phyloP scores from a whole-genome alignment of 2,797 vertebrate species.

The Amblyopsis hoosieri region DNA sequence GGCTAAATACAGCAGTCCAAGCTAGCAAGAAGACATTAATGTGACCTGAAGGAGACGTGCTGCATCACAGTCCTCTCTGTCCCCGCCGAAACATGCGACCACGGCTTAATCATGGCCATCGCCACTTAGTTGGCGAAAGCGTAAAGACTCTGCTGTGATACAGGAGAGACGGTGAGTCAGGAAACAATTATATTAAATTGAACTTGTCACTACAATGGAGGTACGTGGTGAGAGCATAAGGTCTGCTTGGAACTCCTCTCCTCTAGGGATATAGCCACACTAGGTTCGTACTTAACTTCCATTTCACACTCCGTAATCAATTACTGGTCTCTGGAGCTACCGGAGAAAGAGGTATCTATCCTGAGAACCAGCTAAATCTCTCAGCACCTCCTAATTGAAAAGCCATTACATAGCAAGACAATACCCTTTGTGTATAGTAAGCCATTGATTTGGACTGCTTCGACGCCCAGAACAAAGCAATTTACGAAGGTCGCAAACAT shows the following conservation, averaged over 20 bases:
- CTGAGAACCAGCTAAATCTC: conserved; percentile 66
- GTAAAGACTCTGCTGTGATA: conserved; percentile 24
- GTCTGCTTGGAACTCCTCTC: conserved; percentile 36
- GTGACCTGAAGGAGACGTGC: conserved; percentile 52
- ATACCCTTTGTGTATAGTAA: conserved; percentile 71
- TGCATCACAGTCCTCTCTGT: conserved; percentile 44
- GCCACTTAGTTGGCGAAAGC: background rate
- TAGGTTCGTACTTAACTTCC: conserved; percentile 58
- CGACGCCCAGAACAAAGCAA: conserved; percentile 73
- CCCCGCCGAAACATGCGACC: conserved; percentile 40
- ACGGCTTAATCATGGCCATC: conserved; percentile 50
- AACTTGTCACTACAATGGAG: conserved; percentile 30
- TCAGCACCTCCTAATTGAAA: conserved; percentile 74
- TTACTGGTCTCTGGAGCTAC: conserved; percentile 67
- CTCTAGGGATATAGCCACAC: conserved; percentile 48
- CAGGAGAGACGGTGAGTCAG: conserved; percentile 52
- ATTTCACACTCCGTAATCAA: conserved; percentile 77
- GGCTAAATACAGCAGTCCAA: conserved; percentile 35
- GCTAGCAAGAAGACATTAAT: conserved; percentile 56
- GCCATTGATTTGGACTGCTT: conserved; percentile 74
- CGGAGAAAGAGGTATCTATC: conserved; percentile 61
- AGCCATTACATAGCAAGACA: conserved; percentile 71
- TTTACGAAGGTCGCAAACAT: conserved; percentile 75
- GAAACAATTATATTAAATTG: conserved; percentile 38
- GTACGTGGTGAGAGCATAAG: conserved; percentile 21